Base-by-base conservation (phyloP, 2,888 invertebrate genomes). In the Smittia aterrima region DNA sequence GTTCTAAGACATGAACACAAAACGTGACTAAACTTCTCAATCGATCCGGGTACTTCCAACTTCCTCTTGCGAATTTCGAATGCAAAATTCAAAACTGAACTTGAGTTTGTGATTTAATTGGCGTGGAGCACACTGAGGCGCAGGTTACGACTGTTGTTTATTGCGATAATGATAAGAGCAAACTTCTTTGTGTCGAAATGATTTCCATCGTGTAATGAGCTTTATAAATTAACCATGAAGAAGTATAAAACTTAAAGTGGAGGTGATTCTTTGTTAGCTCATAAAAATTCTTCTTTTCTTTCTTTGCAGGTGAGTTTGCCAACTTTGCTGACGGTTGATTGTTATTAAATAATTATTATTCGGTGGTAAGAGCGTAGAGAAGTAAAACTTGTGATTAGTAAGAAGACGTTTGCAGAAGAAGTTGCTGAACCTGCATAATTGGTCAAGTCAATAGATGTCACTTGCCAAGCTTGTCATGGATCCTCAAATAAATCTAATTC, bases 221-320 rank as follows among this genome's bases (percentile, higher is more conserved):
- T 47, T 47, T 47, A 47, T 47, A 16, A 38, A 47, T 16, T 47
- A 2, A 16, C 47, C 47, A 11, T 47, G 47, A 47, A 32, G 32
- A 32, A 32, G 32, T 32, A 32, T 32, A 32, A 32, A 47, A 47
- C 47, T 47, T 47, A 2, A 47, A 13, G 2, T 47, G 47, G 2
- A 4, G 47, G 47, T 47, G 47, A 47, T 47, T 47, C 47, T 47
- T 47, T 64, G 24, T 25, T 64, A 9, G 13, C 9, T 13, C 22
- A 25, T 22, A 25, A 64, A 4, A 24, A 13, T 64, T 16, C 58
- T 58, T 22, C 16, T 64, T 27, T 25, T 64, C 7, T 64, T 64
- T 64, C 58, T 58, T 64, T 64, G 64, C 64, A 64, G 64, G 64
- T 64, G 27, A 27, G 64, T 64, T 24, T 64, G n/a, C 25, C 64